Evolutionary conservation across 2,113 vertebrate species (phyloP).

Genomic region (Catharus fuscescens): DNA sequence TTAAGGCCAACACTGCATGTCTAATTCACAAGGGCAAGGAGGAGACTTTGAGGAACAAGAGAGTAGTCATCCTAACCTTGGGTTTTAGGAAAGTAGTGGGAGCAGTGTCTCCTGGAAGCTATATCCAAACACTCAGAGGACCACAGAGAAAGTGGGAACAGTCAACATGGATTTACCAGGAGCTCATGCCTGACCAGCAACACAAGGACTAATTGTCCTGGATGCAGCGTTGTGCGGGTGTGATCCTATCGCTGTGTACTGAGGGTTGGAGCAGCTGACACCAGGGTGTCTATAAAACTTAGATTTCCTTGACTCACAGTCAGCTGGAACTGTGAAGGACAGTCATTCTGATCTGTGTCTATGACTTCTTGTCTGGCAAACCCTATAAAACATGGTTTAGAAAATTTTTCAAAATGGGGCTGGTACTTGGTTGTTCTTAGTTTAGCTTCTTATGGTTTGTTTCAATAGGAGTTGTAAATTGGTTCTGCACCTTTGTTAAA

Average conservation of each 20-base stretch:
- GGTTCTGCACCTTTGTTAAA: not conserved
- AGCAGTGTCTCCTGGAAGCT: not conserved
- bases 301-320: not conserved
- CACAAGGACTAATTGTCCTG: not conserved
- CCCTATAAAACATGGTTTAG: not conserved
- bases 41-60: not conserved
- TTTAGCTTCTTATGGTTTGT: not conserved
- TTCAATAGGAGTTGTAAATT: not conserved
- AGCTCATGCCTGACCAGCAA: not conserved
- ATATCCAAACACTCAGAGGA: not conserved
- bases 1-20: rapidly evolving
- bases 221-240: not conserved
- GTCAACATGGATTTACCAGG: not conserved
- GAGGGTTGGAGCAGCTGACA: not conserved
- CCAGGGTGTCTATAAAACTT: not conserved
- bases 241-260: rapidly evolving
- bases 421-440: not conserved
- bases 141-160: not conserved
- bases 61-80: not conserved
- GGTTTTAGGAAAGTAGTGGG: not conserved
- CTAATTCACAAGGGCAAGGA: not conserved
- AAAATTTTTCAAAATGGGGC: not conserved
- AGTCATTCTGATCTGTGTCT: not conserved
- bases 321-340: not conserved
- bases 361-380: not conserved